Percentiles rank a stretch among this genome's conserved stretches.
Evolutionary conservation across 2,797 vertebrate genomes (phyloP).

Genomic region (Bucorvus abyssinicus): DNA sequence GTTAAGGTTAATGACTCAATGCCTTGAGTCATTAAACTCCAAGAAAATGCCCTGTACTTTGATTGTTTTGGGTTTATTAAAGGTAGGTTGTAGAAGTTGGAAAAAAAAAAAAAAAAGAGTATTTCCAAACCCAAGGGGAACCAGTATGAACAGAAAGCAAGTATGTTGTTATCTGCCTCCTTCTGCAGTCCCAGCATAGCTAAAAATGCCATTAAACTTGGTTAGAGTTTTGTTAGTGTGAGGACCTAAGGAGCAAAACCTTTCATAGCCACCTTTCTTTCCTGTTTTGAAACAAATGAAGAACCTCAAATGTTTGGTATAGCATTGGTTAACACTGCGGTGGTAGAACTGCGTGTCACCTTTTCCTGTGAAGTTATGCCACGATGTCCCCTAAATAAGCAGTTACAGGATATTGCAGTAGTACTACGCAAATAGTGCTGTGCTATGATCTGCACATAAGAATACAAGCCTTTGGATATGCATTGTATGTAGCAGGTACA

Average conservation of each 20-base stretch:
- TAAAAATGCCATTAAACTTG: not conserved
- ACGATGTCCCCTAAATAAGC: not conserved
- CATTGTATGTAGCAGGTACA: not conserved
- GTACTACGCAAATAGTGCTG: not conserved
- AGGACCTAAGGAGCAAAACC: not conserved
- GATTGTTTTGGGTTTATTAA: conserved; percentile 63
- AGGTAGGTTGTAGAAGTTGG: conserved; percentile 4
- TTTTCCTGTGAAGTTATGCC: not conserved
- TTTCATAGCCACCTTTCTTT: not conserved
- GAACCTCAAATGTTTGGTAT: not conserved
- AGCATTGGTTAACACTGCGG: not conserved
- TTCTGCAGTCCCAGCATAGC: not conserved
- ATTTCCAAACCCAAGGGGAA: not conserved
- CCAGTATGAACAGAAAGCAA: not conserved
- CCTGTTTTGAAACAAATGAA: not conserved
- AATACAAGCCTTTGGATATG: not conserved
- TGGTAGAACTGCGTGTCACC: not conserved
- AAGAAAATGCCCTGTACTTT: conserved; percentile 55
- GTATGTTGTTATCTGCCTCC: not conserved
- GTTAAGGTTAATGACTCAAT: conserved; percentile 71
- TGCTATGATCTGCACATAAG: not conserved
- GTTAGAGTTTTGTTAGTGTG: not conserved
- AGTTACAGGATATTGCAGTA: not conserved
- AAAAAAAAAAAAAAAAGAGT: not conserved
- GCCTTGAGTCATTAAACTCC: conserved; percentile 65